Base-by-base conservation (phyloP, 2,888 invertebrate species). In the Cerastis rubricosa region DNA sequence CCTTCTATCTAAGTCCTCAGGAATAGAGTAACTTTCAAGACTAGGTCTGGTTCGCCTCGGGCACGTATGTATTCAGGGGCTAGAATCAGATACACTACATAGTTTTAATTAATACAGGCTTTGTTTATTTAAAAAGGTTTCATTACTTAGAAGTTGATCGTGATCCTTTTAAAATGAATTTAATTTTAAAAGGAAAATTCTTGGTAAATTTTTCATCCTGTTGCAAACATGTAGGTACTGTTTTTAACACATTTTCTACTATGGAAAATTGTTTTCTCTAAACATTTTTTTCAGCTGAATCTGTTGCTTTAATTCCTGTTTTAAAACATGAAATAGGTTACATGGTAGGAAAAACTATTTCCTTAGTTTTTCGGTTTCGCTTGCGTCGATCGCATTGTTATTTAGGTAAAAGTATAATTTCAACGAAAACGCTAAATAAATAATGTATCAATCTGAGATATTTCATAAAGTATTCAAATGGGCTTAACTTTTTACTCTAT, bases 101-200 rank as follows among this genome's bases (percentile, higher is more conserved):
- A 61, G 57, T 80, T 80, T 64, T 68, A 74, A 71, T 71, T 64
- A 74, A 14, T 40, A 35, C 12, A 77, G 47, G 17, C 35, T 51
- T 51, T 68, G 19, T 19, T 63, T 19, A 78, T 25, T 45, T 25
- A 9, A 54, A 45, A 12, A 54, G 40, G 17, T 12, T 75, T 19
- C 0, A 14, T 45, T 14, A 4, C 11, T 35, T 51, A 14, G 1
- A 47, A 47, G 45, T 22, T 22, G 43, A 29, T 47, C 9, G 51
- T 49, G n/a, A n/a, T n/a, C n/a, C n/a, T n/a, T n/a, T n/a, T n/a
- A n/a, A n/a, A 17, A 71, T 51, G 61, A 17, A 61, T 54, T 25
- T 25, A 22, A 61, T 51, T 25, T 51, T 25, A 17, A 45, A 79
- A 0, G 8, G 40, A 29, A 45, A n/a, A 45, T 25, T 0, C 12